Conservation (phyloP, 2,888 invertebrate species). For the Eudemis profundana region DNA sequence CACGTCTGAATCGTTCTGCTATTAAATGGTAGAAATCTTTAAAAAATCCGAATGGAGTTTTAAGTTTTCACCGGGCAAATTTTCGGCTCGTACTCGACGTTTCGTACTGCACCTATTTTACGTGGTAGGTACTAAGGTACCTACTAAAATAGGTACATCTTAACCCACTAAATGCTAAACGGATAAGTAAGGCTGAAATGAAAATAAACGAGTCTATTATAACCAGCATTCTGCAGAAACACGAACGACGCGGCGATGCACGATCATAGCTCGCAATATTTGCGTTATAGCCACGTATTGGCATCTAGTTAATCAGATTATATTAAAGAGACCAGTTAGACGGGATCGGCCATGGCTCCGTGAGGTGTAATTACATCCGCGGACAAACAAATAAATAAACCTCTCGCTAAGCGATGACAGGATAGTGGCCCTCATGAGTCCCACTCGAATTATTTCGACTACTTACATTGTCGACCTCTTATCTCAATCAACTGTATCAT, state of each 20-base stretch:
- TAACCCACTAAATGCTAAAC: too few species aligned
- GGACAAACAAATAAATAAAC: constrained; percentile 75
- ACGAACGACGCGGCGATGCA: constrained; percentile 3
- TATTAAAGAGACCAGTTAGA: constrained; percentile 70
- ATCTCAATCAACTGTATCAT: background rate
- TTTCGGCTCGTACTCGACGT: too few species aligned
- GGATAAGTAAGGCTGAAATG: background rate
- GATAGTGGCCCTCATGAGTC: constrained; percentile 55
- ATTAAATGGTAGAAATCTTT: too few species aligned
- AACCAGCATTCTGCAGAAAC: constrained; percentile 2
- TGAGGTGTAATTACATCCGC: constrained; percentile 74
- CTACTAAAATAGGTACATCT: too few species aligned
- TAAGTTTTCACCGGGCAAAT: too few species aligned
- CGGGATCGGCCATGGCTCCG: constrained; percentile 62
- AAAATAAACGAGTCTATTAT: constrained; percentile 5
- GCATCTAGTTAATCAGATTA: constrained; percentile 73
- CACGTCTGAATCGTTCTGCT: too few species aligned
- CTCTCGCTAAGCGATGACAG: constrained; percentile 67
- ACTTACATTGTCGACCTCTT: constrained; percentile 10
- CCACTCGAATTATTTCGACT: constrained; percentile 51
- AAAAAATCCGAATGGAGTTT: too few species aligned
- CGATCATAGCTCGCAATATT: constrained; percentile 36
- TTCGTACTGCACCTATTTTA: too few species aligned
- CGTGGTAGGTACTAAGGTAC: background rate
- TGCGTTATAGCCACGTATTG: constrained; percentile 52